These are phyloP conservation scores for Colinus virginianus DNA, from an alignment of 2,113 vertebrate genomes.

Conservation along the genomic window DNA sequence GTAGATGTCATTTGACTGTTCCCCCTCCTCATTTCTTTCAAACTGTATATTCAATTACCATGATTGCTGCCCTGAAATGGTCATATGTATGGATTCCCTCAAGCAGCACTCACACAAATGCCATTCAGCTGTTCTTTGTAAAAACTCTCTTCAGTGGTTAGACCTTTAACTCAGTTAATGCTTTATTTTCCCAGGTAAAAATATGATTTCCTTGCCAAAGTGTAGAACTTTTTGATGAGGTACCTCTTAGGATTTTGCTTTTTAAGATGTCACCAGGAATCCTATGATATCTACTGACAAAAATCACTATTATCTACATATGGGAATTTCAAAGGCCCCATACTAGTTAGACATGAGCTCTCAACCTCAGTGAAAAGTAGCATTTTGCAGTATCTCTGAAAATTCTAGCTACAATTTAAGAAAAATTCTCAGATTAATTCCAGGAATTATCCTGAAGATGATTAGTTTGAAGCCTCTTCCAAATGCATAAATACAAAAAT, in stretches of 20 bases:
- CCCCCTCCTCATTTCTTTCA: not conserved
- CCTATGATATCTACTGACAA: not conserved
- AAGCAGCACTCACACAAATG: not conserved
- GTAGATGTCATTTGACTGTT: not conserved
- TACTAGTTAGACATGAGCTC: not conserved
- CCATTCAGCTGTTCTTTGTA: not conserved
- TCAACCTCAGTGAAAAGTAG: not conserved
- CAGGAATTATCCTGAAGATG: not conserved
- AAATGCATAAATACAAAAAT: not conserved
- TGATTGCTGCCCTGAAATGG: not conserved
- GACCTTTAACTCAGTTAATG: not conserved
- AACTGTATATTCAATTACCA: not conserved
- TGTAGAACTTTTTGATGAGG: not conserved
- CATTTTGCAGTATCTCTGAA: not conserved
- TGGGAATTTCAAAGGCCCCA: not conserved
- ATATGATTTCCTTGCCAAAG: not conserved
- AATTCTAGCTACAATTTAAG: not conserved
- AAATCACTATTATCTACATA: not conserved
- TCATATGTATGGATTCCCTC: not conserved
- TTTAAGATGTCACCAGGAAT: not conserved
- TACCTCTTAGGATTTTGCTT: not conserved
- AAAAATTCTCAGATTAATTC: not conserved
- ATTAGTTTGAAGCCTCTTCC: not conserved
- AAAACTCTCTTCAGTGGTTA: not conserved
- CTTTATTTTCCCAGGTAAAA: not conserved